phyloP scores from a whole-genome alignment of 2,797 vertebrate species.

The Sebastolobus altivelis region DNA sequence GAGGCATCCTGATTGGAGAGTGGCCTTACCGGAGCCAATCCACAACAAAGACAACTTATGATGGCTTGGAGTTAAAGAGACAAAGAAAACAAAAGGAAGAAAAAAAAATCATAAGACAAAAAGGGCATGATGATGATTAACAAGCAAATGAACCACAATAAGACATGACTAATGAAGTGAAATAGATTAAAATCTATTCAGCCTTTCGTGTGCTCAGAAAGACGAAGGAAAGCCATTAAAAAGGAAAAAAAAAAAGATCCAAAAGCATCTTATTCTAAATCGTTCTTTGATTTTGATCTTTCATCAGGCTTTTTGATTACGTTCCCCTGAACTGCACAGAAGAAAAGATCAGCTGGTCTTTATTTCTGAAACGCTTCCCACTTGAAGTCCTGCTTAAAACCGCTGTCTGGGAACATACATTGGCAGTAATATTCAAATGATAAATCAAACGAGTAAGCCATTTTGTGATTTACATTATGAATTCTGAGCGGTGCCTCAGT shows the following conservation, averaged over 20 bases:
- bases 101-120: conserved; percentile 59
- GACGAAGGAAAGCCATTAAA: conserved; percentile 47
- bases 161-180: conserved; percentile 66
- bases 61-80: conserved; percentile 76
- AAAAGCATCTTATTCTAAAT: conserved; percentile 48
- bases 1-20: conserved; percentile 66
- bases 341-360: conserved; percentile 51
- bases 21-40: conserved; percentile 81
- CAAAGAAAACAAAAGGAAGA: conserved; percentile 61
- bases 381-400: conserved; percentile 45
- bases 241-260: conserved; percentile 3
- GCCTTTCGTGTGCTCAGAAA: conserved; percentile 42
- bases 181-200: conserved; percentile 66
- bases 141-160: conserved; percentile 61
- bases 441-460: conserved; percentile 49
- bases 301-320: conserved; percentile 50
- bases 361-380: conserved; percentile 37
- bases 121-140: conserved; percentile 68
- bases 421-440: conserved; percentile 54
- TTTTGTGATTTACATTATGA: conserved; percentile 45
- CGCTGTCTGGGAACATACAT: conserved; percentile 45
- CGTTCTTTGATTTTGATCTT: conserved; percentile 52
- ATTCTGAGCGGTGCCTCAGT: conserved; percentile 37
- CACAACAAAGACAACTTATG: conserved; percentile 76
- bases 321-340: conserved; percentile 35